phyloP scores from a whole-genome alignment of 2,797 vertebrate genomes.

The Linurgus olivaceus region DNA sequence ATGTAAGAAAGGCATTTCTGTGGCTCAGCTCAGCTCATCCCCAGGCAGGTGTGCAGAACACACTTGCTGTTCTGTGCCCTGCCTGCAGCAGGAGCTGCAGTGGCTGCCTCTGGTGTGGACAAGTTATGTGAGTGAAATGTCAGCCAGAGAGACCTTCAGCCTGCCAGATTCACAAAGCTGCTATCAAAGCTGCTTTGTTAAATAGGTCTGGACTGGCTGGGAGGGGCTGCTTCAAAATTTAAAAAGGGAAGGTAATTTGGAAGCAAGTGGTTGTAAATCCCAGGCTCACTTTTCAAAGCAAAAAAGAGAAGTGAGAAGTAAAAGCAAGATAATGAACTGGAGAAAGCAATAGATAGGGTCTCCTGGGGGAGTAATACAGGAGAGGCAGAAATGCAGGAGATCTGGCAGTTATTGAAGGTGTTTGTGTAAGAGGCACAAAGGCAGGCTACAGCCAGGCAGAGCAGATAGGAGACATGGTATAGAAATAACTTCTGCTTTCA shows the following conservation, averaged over 20 bases:
- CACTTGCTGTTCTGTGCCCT: background rate
- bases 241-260: background rate
- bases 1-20: background rate
- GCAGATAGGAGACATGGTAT: background rate
- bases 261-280: background rate
- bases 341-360: background rate
- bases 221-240: background rate
- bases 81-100: background rate
- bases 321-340: background rate
- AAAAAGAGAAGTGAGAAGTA: background rate
- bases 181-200: background rate
- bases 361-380: background rate
- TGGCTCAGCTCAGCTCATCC: background rate
- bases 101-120: background rate
- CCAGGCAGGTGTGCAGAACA: background rate
- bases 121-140: background rate
- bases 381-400: background rate
- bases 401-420: background rate
- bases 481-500: background rate
- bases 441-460: background rate
- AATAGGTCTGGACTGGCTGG: background rate
- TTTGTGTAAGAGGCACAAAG: background rate
- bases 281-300: background rate
- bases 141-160: background rate
- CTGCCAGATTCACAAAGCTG: rapidly evolving